Conservation (phyloP, 1,140 invertebrate genomes). For the Lordiphosa clarofinis region DNA sequence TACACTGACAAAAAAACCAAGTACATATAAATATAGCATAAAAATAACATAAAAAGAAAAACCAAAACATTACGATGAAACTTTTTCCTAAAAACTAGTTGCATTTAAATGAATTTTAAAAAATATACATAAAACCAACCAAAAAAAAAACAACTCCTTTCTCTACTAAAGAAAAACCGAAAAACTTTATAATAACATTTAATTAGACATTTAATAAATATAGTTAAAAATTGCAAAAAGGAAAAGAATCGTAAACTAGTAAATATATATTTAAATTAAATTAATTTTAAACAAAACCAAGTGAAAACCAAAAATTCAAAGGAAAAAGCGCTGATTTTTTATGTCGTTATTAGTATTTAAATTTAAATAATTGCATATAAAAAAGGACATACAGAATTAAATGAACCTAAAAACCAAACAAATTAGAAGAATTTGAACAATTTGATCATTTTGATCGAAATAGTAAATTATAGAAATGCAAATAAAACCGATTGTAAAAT, state of each 20-base stretch:
- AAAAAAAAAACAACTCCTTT: conserved; percentile 52
- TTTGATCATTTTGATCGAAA: conserved; percentile 73
- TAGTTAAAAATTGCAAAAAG: conserved; percentile 40
- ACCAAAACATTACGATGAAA: conserved; percentile 62
- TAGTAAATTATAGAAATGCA: conserved; percentile 71
- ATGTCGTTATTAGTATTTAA: conserved; percentile 79
- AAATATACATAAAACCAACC: conserved; percentile 67
- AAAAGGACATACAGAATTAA: conserved; percentile 51
- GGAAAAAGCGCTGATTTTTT: conserved; percentile 74
- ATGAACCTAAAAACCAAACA: conserved; percentile 41
- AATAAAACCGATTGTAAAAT: conserved; percentile 75
- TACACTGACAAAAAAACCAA: conserved; percentile 56
- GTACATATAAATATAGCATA: conserved; percentile 58
- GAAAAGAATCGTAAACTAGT: conserved; percentile 69
- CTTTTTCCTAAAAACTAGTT: conserved; percentile 75
- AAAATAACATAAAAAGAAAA: conserved; percentile 59
- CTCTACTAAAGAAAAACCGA: conserved; percentile 58
- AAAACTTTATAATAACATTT: conserved; percentile 70
- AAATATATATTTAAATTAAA: conserved; percentile 76
- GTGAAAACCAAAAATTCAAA: conserved; percentile 48
- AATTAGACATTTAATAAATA: conserved; percentile 70
- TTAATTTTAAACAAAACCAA: conserved; percentile 69
- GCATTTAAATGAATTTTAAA: conserved; percentile 76
- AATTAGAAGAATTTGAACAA: conserved; percentile 71
- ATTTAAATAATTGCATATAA: conserved; percentile 75